These are phyloP conservation scores for Paracentrotus lividus DNA, from an alignment of 53 echinoderm and acorn worm genomes.

Conservation along the genomic window DNA sequence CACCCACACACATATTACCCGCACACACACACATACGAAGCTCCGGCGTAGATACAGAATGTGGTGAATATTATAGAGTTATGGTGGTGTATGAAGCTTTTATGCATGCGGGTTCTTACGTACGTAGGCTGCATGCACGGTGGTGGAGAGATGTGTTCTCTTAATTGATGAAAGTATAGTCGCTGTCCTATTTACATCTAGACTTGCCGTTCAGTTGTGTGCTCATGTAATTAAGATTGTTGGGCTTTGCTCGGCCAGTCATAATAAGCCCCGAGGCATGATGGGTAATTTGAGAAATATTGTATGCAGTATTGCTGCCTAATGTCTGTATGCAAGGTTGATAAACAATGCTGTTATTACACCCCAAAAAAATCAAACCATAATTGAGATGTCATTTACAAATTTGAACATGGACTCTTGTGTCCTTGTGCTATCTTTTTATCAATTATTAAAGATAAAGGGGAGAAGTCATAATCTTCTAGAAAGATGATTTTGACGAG, in stretches of 20 bases:
- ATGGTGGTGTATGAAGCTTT: not conserved
- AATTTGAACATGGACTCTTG: too few species aligned
- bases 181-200: not conserved
- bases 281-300: not conserved
- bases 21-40: constrained; percentile 30
- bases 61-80: not conserved
- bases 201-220: constrained; percentile 2
- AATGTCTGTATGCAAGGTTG: not conserved
- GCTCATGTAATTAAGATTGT: constrained; percentile 30
- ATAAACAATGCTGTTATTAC: not conserved
- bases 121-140: not conserved
- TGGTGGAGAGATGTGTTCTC: not conserved
- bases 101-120: constrained; percentile 7
- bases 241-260: constrained; percentile 16
- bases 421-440: too few species aligned
- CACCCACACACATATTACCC: constrained; percentile 4
- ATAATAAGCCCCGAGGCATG: not conserved
- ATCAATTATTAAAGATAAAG: too few species aligned
- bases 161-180: constrained; percentile 46
- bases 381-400: not conserved
- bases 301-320: not conserved
- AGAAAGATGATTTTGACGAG: too few species aligned
- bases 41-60: not conserved
- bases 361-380: not conserved
- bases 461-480: too few species aligned